Base-by-base conservation (phyloP, 2,888 invertebrate genomes). In the Rhagium mordax region DNA sequence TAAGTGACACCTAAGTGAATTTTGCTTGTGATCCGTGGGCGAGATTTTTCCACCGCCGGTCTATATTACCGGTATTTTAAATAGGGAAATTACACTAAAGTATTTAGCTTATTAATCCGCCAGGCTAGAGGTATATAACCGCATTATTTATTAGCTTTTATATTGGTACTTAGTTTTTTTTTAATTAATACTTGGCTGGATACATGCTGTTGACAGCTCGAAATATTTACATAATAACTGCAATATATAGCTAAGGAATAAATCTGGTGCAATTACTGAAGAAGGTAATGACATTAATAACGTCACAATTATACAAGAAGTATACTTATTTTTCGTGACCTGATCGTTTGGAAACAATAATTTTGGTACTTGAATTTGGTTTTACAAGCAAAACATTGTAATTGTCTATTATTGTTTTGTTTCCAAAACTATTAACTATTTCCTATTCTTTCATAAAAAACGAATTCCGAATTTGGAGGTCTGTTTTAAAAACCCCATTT, bases 1-100 rank as follows among this genome's bases (percentile, higher is more conserved):
- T 69, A 72, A 75, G 71, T 70, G 75, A 75, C 75, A 74, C 66
- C 67, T 51, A 62, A 73, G 59, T 68, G 78, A 74, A 75, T 73
- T 78, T 74, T 62, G 60, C 67, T 48, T 62, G 62, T 3, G 69
- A 55, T 72, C 69, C 64, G 78, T 76, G 76, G 78, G 78, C 78
- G 78, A 70, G 49, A 62, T 71, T 78, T 78, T 76, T 74, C 65
- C 33, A 10, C 41, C 41, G 20, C 4, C 53, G 33, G 20, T 29
- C 29, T 20, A 51, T 10, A 55, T 59, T n/a, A 33, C 33, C 59
- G 8, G 59, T 59, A 59, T 64, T 49, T 64, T 48, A 48, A 16
- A 53, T 48, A 20, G 29, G 51, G 53, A 65, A 65, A 65, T 53
- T 20, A 21, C 27, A n/a, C 47, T 48, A 15, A 41, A 20, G 10